Evolutionary conservation across 2,113 vertebrate genomes (phyloP).

Genomic region (Psilopogon haemacephalus): DNA sequence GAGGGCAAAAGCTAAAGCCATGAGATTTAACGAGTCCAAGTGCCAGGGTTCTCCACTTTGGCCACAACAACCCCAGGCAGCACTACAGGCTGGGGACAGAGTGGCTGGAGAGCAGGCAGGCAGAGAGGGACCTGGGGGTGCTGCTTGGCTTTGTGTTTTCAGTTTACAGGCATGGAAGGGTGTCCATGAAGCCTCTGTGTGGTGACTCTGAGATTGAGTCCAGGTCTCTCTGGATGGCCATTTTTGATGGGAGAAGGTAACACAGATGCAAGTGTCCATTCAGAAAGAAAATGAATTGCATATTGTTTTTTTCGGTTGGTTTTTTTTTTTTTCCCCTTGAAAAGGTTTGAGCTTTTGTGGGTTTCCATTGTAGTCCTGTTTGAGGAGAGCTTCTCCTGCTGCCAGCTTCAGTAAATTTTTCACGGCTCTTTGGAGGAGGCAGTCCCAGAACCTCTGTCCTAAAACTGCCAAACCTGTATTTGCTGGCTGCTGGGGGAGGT

Average conservation of each 20-base stretch:
- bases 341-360: not conserved
- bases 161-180: too few relatives aligned
- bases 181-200: too few relatives aligned
- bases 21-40: too few relatives aligned
- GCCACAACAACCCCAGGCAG: too few relatives aligned
- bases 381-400: not conserved
- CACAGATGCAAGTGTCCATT: not conserved
- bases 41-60: too few relatives aligned
- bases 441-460: not conserved
- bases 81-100: too few relatives aligned
- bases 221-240: too few relatives aligned
- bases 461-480: slow-evolving; percentile 4
- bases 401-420: not conserved
- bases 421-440: not conserved
- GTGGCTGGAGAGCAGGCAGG: too few relatives aligned
- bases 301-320: not conserved
- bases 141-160: too few relatives aligned
- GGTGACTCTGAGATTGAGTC: too few relatives aligned
- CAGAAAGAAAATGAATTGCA: not conserved
- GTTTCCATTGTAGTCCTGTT: not conserved
- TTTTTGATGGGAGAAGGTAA: not conserved
- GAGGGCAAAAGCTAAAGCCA: too few relatives aligned
- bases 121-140: too few relatives aligned
- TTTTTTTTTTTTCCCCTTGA: not conserved
- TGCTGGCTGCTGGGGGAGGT: not conserved